Base-by-base conservation (phyloP, 2,113 vertebrate genomes). In the Corvus moneduloides region DNA sequence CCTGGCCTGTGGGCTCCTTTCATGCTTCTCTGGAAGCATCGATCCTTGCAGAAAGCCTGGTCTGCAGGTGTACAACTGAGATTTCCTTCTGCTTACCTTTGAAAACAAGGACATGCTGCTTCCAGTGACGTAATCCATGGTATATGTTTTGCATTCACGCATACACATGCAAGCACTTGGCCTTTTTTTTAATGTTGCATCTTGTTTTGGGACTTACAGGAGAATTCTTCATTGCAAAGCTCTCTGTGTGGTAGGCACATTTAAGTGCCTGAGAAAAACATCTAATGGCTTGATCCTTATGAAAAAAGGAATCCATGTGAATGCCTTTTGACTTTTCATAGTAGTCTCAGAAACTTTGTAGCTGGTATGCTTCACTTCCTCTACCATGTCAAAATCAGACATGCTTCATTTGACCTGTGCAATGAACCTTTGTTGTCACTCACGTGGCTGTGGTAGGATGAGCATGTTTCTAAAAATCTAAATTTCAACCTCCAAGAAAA, bases 1-100 rank as follows among this genome's bases (percentile, higher is more conserved):
- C 52, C 77, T 84, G 71, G 55, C 73, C 93, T 66, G 41, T 85
- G 58, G 90, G 93, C 77, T 92, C 37, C 84, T 83, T 92, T 94
- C 78, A 61, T 79, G 68, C 66, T 63, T 66, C 82, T 88, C 75
- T 68, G 52, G 84, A 95, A 85, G n/a, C 33, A 52, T 35, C 0
- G 0, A 19, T 94, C 67, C 80, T 90, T 94, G 62, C 68, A 90
- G 56, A 91, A 94, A 78, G 73, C 66, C n/a, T 74, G 37, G 69
- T 90, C 48, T 84, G 79, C 71, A 93, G 46, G 68, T 74, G 22
- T 37, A 7, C 11, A 61, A 5, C 46, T 41, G 62, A 86, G 80
- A 56, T 91, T 93, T 94, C 59, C 21, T 43, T 66, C 76, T 93
- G 32, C 48, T 85, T 82, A 62, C 77, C 49, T 90, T 74, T 87